These are phyloP conservation scores for Torymus texanus DNA, from an alignment of 2,888 invertebrate genomes.

Conservation along the genomic window DNA sequence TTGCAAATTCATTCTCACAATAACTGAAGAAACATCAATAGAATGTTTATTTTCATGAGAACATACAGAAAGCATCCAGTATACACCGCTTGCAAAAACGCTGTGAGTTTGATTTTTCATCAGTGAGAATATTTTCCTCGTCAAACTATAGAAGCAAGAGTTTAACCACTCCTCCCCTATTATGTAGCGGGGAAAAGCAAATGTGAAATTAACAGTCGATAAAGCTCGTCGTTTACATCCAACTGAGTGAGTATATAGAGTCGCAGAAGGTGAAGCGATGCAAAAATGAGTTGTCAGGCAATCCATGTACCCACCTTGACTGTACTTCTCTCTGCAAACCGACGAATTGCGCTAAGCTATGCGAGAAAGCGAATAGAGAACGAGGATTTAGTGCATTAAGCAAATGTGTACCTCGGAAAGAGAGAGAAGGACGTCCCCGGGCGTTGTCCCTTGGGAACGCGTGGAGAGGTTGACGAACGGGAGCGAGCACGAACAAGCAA, in stretches of 20 bases:
- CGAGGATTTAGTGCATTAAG: too few species aligned
- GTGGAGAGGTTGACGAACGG: background rate
- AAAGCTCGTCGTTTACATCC: background rate
- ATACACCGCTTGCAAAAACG: too few species aligned
- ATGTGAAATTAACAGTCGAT: background rate
- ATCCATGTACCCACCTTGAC: background rate
- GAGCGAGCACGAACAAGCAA: conserved; percentile 28
- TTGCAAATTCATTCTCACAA: too few species aligned
- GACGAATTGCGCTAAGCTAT: conserved; percentile 18
- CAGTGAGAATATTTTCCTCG: conserved; percentile 5
- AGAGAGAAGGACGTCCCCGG: conserved; percentile 1
- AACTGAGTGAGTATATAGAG: background rate
- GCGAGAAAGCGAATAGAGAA: background rate
- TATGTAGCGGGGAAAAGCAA: background rate
- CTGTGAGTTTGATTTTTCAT: background rate
- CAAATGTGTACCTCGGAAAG: background rate
- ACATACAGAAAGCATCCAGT: too few species aligned
- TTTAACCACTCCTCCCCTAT: background rate
- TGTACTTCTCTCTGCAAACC: background rate
- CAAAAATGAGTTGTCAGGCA: conserved; percentile 5
- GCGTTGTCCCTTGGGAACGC: conserved; percentile 2
- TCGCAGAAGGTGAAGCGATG: background rate
- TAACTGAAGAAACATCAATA: too few species aligned
- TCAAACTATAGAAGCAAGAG: background rate
- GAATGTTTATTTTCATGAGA: too few species aligned